phyloP scores from a whole-genome alignment of 2,797 vertebrate genomes.

The Spondyliosoma cantharus region DNA sequence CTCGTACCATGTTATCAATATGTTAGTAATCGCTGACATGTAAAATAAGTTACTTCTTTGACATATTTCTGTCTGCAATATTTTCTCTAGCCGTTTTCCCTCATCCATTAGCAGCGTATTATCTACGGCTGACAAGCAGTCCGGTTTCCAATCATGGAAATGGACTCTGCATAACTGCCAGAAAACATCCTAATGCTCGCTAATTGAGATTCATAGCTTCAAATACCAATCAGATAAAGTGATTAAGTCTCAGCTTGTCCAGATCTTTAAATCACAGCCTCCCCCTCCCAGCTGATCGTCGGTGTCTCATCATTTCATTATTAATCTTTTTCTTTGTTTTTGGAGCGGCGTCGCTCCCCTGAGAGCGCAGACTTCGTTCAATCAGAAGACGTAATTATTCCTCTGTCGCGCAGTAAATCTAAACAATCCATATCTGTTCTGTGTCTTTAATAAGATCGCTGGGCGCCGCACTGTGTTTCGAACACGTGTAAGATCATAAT shows the following conservation, averaged over 20 bases:
- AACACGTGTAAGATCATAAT: not conserved
- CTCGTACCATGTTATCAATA: not conserved
- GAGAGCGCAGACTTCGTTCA: constrained; percentile 58
- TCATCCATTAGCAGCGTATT: constrained; percentile 32
- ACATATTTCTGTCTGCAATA: not conserved
- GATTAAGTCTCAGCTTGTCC: constrained; percentile 75
- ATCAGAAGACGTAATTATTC: constrained; percentile 77
- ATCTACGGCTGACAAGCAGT: constrained; percentile 48
- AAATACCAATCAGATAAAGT: constrained; percentile 80
- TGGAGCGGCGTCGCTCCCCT: constrained; percentile 57
- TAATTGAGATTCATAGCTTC: constrained; percentile 81
- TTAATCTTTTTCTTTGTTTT: constrained; percentile 79
- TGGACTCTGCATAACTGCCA: constrained; percentile 51
- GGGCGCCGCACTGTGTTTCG: constrained; percentile 5
- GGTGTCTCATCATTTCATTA: constrained; percentile 74
- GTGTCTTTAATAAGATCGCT: not conserved
- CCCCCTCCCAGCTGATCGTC: constrained; percentile 65
- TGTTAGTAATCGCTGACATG: not conserved
- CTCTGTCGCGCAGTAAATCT: constrained; percentile 66
- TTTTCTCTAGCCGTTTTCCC: constrained; percentile 16
- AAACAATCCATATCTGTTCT: constrained; percentile 57
- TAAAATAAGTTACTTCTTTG: not conserved
- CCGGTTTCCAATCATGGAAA: constrained; percentile 58
- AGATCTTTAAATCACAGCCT: constrained; percentile 75
- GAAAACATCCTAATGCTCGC: constrained; percentile 61